Base-by-base conservation (phyloP, 2,888 invertebrate genomes). In the Neuroscelio doddi region DNA sequence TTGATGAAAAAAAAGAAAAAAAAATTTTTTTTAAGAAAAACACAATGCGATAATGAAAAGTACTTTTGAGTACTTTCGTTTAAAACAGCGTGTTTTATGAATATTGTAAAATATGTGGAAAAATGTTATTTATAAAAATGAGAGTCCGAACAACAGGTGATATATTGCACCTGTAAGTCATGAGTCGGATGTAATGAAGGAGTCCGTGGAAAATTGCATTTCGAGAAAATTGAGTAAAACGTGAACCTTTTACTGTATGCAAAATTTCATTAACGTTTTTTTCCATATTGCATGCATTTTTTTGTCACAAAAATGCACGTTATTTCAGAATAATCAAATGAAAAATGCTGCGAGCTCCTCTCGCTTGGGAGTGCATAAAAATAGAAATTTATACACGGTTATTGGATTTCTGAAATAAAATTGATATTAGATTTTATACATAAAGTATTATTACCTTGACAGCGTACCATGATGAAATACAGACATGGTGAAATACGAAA, bases 211-310 rank as follows among this genome's bases (percentile, higher is more conserved):
- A 63, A 63, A 63, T 63, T 63, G 50, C 63, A 63, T 63, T 63
- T 42, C 52, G 57, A 34, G 63, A 32, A 52, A 63, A 63, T 63
- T 63, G 63, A 63, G 63, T 52, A 63, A 57, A 63, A 63, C 57
- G 63, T 57, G 56, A 57, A 63, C 56, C 63, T 57, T 63, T 63
- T 63, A 63, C 57, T 52, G 57, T 63, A 64, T 64, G 63, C 63
- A 57, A 57, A 64, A 64, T 64, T 64, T 64, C 63, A 64, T 64
- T 64, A 62, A 63, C 51, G 49, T 55, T 62, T 53, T 50, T 50
- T 55, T 62, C 17, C 55, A 62, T 55, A 55, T 62, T 55, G 61
- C 61, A 50, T 45, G 50, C 50, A 53, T 62, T 62, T 62, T 9
- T 62, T 62, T 61, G 47, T 61, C 61, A 30, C 27, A 36, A 52